Base-by-base conservation (phyloP, 2,888 invertebrate genomes). In the Horisme vitalbata region DNA sequence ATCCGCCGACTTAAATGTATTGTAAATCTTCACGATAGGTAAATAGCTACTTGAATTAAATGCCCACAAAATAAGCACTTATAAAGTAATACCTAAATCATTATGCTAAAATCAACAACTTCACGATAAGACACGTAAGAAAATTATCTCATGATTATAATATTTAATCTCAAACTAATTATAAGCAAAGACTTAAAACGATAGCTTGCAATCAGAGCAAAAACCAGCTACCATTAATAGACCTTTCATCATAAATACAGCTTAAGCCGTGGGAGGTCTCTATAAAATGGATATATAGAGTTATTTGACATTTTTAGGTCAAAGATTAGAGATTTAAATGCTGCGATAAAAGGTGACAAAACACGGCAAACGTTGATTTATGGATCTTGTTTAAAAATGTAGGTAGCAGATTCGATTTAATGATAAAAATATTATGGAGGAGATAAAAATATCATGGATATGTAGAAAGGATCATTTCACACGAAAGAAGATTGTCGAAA, bases 301-400 rank as follows among this genome's bases (percentile, higher is more conserved):
- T 59, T 48, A 58, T 59, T 48, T 55, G 58, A 56, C 55, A 55
- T 58, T 67, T 71, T 59, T 67, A 59, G 71, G 65, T 49, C 68
- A 59, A 54, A 63, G 68, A 64, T 64, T 66, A 60, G 27, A 48
- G 51, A 59, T 68, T 62, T 33, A 43, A 34, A 45, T 38, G 55
- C 31, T 48, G 60, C 61, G 59, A 63, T 63, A 55, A 55, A 59
- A 54, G 53, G 61, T 54, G 62, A 62, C 64, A 62, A 64, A 69
- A 71, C 56, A 53, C 48, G 55, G 56, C 53, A 45, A 65, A 64
- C 59, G 41, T 52, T 71, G 65, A 73, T 70, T 59, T 65, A 71
- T 69, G 51, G 41, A 33, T 24, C 26, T 9, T 41, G 30, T 41
- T 35, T 24, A 1, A 31, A 35, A 33, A 31, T 9, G 30, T 37